Percentiles rank a stretch among this genome's conserved stretches.
These are phyloP conservation scores for Tineola bisselliella DNA, from an alignment of 2,888 invertebrate genomes.

Conservation along the genomic window DNA sequence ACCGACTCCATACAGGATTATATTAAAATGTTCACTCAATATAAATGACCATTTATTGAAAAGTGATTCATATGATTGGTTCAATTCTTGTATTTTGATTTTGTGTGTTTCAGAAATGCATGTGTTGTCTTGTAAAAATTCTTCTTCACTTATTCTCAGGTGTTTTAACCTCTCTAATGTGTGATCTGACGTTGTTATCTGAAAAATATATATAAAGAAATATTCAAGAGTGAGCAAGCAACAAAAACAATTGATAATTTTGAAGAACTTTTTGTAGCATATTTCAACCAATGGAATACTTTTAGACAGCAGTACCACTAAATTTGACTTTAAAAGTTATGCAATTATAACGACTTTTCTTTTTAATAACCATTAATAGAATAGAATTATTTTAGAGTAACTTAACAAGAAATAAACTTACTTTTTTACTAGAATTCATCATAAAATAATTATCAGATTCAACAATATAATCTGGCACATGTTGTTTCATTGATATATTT, in stretches of 20 bases:
- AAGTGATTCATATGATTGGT: slow-evolving; percentile 62
- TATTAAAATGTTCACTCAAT: slow-evolving; percentile 83
- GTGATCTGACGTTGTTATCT: slow-evolving; percentile 79
- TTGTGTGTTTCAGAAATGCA: slow-evolving; percentile 69
- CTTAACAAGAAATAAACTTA: slow-evolving; percentile 19
- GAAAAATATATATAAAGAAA: slow-evolving; percentile 21
- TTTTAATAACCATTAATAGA: too few relatives aligned
- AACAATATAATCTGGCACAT: slow-evolving; percentile 67
- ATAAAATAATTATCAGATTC: slow-evolving; percentile 76
- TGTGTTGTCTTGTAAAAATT: slow-evolving; percentile 69
- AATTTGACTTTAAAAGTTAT: too few relatives aligned
- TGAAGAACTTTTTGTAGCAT: too few relatives aligned
- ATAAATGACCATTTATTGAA: slow-evolving; percentile 80
- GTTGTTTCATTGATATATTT: slow-evolving; percentile 23
- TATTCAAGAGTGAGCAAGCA: too few relatives aligned
- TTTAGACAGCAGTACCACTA: too few relatives aligned
- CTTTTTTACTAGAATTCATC: slow-evolving; percentile 70
- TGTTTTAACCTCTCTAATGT: slow-evolving; percentile 80
- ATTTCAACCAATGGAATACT: too few relatives aligned
- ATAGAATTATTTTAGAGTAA: not conserved
- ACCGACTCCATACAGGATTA: slow-evolving; percentile 89
- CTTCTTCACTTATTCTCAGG: slow-evolving; percentile 52
- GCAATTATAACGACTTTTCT: too few relatives aligned
- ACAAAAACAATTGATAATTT: too few relatives aligned
- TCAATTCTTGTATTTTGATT: slow-evolving; percentile 62